Percentiles rank a stretch among this genome's conserved stretches.
Conservation (phyloP, 2,113 vertebrate species). For the Panurus biarmicus region DNA sequence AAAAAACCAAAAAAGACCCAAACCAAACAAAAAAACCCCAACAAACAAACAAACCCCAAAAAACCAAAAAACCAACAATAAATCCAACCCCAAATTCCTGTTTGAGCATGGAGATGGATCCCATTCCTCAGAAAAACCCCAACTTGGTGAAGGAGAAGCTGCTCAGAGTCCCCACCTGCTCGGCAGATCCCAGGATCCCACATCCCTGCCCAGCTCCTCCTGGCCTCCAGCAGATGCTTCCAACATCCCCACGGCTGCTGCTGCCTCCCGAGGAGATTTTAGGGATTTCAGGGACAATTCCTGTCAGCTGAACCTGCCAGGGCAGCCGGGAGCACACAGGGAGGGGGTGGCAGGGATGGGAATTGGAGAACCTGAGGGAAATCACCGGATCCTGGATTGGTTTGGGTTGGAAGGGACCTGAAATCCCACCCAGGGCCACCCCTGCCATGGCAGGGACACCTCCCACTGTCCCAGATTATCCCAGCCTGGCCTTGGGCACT, state of each 20-base stretch:
- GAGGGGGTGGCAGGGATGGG: not conserved
- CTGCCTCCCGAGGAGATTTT: not conserved
- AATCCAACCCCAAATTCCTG: not conserved
- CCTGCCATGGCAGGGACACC: not conserved
- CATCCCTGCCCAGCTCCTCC: not conserved
- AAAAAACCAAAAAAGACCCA: too few relatives aligned
- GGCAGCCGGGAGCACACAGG: not conserved
- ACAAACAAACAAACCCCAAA: too few relatives aligned
- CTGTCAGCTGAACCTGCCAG: not conserved
- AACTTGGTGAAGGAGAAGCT: not conserved
- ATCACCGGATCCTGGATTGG: not conserved
- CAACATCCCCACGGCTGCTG: not conserved
- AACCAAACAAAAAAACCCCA: too few relatives aligned
- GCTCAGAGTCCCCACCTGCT: not conserved
- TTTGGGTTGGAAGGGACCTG: not conserved
- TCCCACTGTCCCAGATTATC: not conserved
- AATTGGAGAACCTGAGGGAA: not conserved
- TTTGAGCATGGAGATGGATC: not conserved
- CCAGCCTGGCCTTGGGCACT: not conserved
- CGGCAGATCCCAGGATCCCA: not conserved
- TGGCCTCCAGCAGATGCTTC: not conserved
- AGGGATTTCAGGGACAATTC: not conserved
- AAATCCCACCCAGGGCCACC: not conserved
- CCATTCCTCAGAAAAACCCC: not conserved
- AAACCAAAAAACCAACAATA: too few relatives aligned